Evolutionary conservation across 2,888 invertebrate species (phyloP).

Genomic region (Drosophila parthenogenetica): DNA sequence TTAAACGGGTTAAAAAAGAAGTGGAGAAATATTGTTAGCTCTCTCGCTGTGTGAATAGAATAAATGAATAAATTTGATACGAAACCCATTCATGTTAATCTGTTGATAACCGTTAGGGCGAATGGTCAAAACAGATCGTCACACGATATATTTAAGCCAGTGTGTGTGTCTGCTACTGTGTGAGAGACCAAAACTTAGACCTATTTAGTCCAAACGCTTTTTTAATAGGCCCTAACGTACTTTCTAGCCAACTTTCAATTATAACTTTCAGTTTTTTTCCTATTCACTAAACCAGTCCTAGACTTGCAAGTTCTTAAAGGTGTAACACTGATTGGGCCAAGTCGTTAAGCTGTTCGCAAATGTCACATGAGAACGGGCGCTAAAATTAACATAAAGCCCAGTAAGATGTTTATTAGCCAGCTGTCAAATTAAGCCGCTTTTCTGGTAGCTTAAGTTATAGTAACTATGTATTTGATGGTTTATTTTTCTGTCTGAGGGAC

Average conservation of each 20-base stretch:
- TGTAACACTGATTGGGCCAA: neutral
- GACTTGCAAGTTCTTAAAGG: conserved; percentile 55
- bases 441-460: conserved; percentile 11
- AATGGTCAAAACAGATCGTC: conserved; percentile 55
- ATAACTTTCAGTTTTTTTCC: conserved; percentile 66
- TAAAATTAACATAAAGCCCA: conserved; percentile 31
- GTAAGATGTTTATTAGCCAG: neutral
- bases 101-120: conserved; percentile 59
- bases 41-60: conserved; percentile 34
- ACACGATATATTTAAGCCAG: conserved; percentile 26
- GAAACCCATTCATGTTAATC: conserved; percentile 40
- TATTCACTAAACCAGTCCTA: conserved; percentile 28
- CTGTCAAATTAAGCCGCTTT: conserved; percentile 25
- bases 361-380: conserved; percentile 45
- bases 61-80: conserved; percentile 61
- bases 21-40: conserved; percentile 23
- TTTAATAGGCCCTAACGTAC: conserved; percentile 43
- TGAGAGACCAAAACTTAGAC: conserved; percentile 26
- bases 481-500: neutral
- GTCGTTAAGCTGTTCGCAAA: conserved; percentile 36
- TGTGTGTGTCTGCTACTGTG: conserved; percentile 53
- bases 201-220: conserved; percentile 45
- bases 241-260: conserved; percentile 66
- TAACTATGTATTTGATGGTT: neutral
- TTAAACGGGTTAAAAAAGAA: conserved; percentile 33